A percentile compares a stretch with the other conserved stretches of the same genome.
These are phyloP conservation scores for Channa striata DNA, from an alignment of 2,797 vertebrate species.

Conservation along the genomic window DNA sequence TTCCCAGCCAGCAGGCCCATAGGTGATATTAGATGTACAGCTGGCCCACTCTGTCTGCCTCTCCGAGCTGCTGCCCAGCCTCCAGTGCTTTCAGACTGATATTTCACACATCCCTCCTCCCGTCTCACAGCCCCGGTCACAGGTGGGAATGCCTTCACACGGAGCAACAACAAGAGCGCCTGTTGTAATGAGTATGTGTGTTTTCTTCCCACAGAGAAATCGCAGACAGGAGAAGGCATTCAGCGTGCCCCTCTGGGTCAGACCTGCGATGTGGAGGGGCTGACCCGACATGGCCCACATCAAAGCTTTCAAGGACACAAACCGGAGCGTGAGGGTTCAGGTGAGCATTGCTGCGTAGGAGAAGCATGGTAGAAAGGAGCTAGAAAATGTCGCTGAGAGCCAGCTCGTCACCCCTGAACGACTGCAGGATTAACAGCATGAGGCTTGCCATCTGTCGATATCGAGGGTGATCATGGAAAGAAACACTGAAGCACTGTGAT, in stretches of 20 bases:
- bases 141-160: conserved; percentile 82
- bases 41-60: conserved; percentile 66
- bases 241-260: conserved; percentile 65
- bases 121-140: conserved; percentile 54
- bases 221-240: conserved; percentile 76
- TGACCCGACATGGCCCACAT: conserved; percentile 62
- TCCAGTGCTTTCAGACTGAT: conserved; percentile 69
- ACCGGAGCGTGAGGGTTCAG: conserved; percentile 53
- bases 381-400: conserved; percentile 50
- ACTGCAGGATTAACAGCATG: conserved; percentile 49
- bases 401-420: conserved; percentile 63
- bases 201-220: conserved; percentile 45
- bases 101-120: conserved; percentile 80
- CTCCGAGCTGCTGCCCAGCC: conserved; percentile 56
- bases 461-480: conserved; percentile 40
- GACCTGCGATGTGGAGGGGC: conserved; percentile 48
- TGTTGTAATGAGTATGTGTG: conserved; percentile 69
- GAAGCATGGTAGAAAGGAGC: conserved; percentile 52
- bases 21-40: conserved; percentile 82
- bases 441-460: conserved; percentile 64
- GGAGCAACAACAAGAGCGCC: conserved; percentile 69
- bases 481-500: conserved; percentile 22
- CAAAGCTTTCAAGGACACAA: conserved; percentile 59
- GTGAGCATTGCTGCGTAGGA: conserved; percentile 40
- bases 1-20: conserved; percentile 70